phyloP scores from a whole-genome alignment of 2,888 invertebrate species.

The Hemicrepidius hirtus region DNA sequence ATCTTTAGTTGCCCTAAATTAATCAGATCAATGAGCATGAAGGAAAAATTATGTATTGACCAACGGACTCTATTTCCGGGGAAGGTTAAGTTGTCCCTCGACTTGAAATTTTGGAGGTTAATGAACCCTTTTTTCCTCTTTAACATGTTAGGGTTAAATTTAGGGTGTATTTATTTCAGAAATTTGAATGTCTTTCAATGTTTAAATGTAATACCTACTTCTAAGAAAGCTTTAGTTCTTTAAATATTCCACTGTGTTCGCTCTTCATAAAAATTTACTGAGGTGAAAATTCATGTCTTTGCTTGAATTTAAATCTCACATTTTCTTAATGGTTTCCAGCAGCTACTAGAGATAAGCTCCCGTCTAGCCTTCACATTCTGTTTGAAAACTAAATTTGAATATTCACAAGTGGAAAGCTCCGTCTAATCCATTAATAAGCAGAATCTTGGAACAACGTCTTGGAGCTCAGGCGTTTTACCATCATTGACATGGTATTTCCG shows the following conservation, averaged over 20 bases:
- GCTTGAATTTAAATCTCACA: too few relatives aligned
- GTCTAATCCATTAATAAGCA: slow-evolving; percentile 23
- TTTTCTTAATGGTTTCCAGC: too few relatives aligned
- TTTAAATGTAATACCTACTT: too few relatives aligned
- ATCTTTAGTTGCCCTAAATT: slow-evolving; percentile 1
- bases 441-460: neutral
- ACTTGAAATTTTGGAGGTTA: neutral
- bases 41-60: neutral
- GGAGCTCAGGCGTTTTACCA: slow-evolving; percentile 16
- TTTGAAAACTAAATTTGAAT: slow-evolving; percentile 25
- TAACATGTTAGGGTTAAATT: too few relatives aligned
- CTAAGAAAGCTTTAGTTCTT: too few relatives aligned
- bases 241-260: too few relatives aligned
- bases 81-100: neutral
- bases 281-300: too few relatives aligned
- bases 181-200: too few relatives aligned
- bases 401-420: slow-evolving; percentile 13
- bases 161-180: too few relatives aligned
- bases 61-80: neutral
- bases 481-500: slow-evolving; percentile 30
- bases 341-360: too few relatives aligned
- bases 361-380: too few relatives aligned
- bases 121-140: neutral
- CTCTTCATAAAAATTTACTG: too few relatives aligned
- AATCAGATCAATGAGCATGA: neutral